Conservation (phyloP, 2,888 invertebrate genomes). For the Micropterix aruncella region DNA sequence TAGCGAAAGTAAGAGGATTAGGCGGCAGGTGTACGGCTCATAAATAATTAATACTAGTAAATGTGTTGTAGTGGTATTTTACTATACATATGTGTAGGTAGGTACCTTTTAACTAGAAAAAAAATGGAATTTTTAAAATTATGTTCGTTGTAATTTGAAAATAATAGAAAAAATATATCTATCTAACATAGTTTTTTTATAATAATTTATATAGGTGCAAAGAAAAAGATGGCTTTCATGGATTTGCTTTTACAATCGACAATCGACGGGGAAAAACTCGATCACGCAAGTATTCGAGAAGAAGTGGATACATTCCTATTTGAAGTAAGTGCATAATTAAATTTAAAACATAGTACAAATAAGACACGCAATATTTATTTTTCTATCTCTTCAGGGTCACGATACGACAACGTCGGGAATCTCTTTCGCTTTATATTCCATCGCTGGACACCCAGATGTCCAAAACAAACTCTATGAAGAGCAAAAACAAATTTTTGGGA, state of each 20-base stretch:
- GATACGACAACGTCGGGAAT: constrained; percentile 11
- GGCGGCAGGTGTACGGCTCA: too few relatives aligned
- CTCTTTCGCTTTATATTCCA: constrained; percentile 9
- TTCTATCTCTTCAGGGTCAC: constrained; percentile 9
- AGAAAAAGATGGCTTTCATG: constrained; percentile 38
- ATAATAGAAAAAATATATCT: too few relatives aligned
- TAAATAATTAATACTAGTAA: too few relatives aligned
- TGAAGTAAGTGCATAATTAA: constrained; percentile 22
- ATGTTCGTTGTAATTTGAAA: too few relatives aligned
- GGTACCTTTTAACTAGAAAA: too few relatives aligned
- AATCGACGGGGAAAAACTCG: constrained; percentile 30
- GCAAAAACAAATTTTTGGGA: constrained; percentile 7
- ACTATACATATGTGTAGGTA: too few relatives aligned
- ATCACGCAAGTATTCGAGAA: constrained; percentile 37
- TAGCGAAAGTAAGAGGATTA: too few relatives aligned
- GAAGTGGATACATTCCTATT: constrained; percentile 52
- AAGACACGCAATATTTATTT: too few relatives aligned
- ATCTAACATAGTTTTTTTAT: too few relatives aligned
- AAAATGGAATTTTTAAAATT: too few relatives aligned
- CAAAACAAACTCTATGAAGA: constrained; percentile 11
- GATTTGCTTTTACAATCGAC: constrained; percentile 37
- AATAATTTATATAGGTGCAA: too few relatives aligned
- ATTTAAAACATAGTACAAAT: background rate
- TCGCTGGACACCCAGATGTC: constrained; percentile 9
- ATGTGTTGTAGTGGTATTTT: too few relatives aligned